Percentiles rank a stretch among this genome's conserved stretches.
phyloP scores from a whole-genome alignment of 2,797 vertebrate species.

The Argentina silus region DNA sequence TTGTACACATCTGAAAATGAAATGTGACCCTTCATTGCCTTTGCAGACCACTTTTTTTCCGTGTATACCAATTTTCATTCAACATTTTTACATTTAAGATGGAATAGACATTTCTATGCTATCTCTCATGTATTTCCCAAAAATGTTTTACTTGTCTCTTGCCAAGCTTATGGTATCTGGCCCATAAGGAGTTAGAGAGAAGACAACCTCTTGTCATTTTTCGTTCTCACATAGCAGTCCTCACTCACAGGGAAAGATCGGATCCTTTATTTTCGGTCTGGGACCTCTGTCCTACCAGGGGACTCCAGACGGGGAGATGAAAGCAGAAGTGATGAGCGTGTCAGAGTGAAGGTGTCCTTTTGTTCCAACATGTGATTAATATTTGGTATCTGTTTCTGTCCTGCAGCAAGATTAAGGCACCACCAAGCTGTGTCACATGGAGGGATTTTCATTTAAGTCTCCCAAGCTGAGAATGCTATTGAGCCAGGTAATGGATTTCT shows the following conservation, averaged over 20 bases:
- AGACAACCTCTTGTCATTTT: slow-evolving; percentile 31
- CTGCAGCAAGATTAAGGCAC: slow-evolving; percentile 38
- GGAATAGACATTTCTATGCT: neutral
- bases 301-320: slow-evolving; percentile 28
- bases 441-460: slow-evolving; percentile 26
- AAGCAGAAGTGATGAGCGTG: slow-evolving; percentile 22
- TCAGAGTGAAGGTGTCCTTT: slow-evolving; percentile 25
- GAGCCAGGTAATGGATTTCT: slow-evolving; percentile 42
- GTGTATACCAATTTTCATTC: neutral
- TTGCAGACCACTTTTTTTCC: neutral
- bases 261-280: slow-evolving; percentile 32
- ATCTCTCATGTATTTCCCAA: neutral
- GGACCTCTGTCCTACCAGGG: slow-evolving; percentile 33
- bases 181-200: neutral
- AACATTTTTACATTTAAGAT: neutral
- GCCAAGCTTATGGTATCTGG: neutral
- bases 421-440: slow-evolving; percentile 15
- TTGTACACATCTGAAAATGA: slow-evolving; percentile 26
- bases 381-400: slow-evolving; percentile 42
- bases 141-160: neutral
- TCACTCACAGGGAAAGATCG: slow-evolving; percentile 34
- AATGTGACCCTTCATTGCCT: slow-evolving; percentile 27
- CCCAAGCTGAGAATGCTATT: slow-evolving; percentile 31
- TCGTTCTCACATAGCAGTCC: slow-evolving; percentile 48
- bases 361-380: slow-evolving; percentile 41